A percentile compares a stretch with the other conserved stretches of the same genome.
Evolutionary conservation across 2,797 vertebrate species (phyloP).

Genomic region (Taenioides sp.): DNA sequence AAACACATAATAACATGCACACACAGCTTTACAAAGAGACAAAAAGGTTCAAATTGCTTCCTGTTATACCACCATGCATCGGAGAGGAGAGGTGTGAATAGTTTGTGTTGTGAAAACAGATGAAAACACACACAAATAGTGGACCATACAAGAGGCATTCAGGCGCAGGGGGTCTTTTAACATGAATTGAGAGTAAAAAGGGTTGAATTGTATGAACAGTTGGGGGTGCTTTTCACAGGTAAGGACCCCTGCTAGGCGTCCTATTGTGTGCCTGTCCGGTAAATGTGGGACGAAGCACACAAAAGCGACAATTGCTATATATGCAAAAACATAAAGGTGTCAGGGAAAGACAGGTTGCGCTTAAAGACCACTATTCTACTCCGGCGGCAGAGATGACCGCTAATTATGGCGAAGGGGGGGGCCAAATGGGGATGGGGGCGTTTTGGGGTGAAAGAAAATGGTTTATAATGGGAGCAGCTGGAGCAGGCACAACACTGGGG

Average conservation of each 20-base stretch:
- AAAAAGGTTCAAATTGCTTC: slow-evolving; percentile 59
- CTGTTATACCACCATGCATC: slow-evolving; percentile 68
- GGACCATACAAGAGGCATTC: slow-evolving; percentile 76
- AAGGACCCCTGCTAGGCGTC: slow-evolving; percentile 73
- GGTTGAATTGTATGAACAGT: slow-evolving; percentile 71
- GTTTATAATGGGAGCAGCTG: slow-evolving; percentile 75
- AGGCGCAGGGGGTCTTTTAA: slow-evolving; percentile 71
- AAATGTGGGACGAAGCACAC: slow-evolving; percentile 72
- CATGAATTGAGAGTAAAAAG: slow-evolving; percentile 72
- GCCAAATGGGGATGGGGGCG: slow-evolving; percentile 53
- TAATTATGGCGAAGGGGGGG: slow-evolving; percentile 72
- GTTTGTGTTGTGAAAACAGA: slow-evolving; percentile 81
- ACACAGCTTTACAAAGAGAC: slow-evolving; percentile 27
- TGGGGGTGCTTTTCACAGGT: slow-evolving; percentile 83
- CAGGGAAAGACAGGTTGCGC: slow-evolving; percentile 73
- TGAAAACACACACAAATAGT: slow-evolving; percentile 77
- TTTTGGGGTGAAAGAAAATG: slow-evolving; percentile 58
- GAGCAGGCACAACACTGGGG: slow-evolving; percentile 29
- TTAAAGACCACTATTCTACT: slow-evolving; percentile 75
- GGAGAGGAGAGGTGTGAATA: slow-evolving; percentile 71
- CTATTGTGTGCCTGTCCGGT: slow-evolving; percentile 76
- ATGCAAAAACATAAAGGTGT: slow-evolving; percentile 77
- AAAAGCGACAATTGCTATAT: slow-evolving; percentile 79
- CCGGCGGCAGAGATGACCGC: slow-evolving; percentile 69
- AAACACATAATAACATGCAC: slow-evolving; percentile 33